Evolutionary conservation across 2,797 vertebrate genomes (phyloP).

Genomic region (Picus viridis): DNA sequence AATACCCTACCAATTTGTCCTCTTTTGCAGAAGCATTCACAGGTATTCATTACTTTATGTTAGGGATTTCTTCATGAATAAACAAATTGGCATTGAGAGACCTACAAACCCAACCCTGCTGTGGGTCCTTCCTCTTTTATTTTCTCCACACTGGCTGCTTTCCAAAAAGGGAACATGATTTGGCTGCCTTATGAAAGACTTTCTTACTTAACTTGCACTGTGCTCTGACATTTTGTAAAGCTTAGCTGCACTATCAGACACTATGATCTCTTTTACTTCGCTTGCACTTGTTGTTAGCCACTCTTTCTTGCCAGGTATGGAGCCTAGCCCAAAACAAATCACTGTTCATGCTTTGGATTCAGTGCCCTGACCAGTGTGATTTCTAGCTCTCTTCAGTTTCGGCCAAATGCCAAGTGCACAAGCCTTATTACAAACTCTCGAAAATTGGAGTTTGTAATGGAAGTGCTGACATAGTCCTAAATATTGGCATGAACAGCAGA

Average conservation of each 20-base stretch:
- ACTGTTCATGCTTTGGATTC: slow-evolving; percentile 25
- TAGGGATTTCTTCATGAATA: background rate
- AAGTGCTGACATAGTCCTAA: slow-evolving; percentile 54
- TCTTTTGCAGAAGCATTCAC: background rate
- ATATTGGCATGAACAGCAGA: slow-evolving; percentile 18
- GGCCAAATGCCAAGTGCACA: slow-evolving; percentile 23
- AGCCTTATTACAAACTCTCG: slow-evolving; percentile 12
- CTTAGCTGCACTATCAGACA: slow-evolving; percentile 3
- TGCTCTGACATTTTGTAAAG: slow-evolving; percentile 15
- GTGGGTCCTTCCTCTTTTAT: background rate
- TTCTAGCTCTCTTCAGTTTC: slow-evolving; percentile 27
- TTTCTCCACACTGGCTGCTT: background rate
- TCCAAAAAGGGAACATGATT: slow-evolving; percentile 2
- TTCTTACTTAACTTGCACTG: slow-evolving; percentile 30
- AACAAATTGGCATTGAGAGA: background rate
- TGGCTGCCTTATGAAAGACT: slow-evolving; percentile 13
- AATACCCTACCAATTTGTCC: background rate
- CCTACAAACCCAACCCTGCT: background rate
- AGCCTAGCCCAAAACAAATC: slow-evolving; percentile 44
- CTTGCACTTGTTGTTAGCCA: background rate
- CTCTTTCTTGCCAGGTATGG: slow-evolving; percentile 26
- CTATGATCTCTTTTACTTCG: slow-evolving; percentile 32
- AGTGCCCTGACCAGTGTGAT: slow-evolving; percentile 1
- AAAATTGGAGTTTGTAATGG: slow-evolving; percentile 44
- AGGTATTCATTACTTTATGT: background rate